Evolutionary conservation across 2,888 invertebrate species (phyloP).

Genomic region (Sinodicranocentrus sp.): DNA sequence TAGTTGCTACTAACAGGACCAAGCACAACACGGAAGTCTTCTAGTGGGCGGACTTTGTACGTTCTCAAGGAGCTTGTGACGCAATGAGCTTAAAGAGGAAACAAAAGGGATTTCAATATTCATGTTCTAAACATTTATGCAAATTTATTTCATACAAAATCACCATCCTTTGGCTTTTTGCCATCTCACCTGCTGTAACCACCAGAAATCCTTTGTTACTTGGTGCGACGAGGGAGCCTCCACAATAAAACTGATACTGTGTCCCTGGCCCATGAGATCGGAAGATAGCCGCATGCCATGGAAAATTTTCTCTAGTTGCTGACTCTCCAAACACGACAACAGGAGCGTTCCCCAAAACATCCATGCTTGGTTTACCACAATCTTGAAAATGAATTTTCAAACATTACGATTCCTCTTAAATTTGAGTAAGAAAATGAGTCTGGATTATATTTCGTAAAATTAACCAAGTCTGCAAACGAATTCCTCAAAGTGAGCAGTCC

Average conservation of each 20-base stretch:
- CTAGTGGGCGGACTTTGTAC: slow-evolving; percentile 55
- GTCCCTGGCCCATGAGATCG: slow-evolving; percentile 63
- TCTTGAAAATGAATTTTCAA: slow-evolving; percentile 34
- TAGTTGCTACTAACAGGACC: slow-evolving; percentile 68
- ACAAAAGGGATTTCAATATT: background rate
- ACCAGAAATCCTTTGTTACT: slow-evolving; percentile 69
- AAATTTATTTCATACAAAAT: too few relatives aligned
- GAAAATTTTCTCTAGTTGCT: slow-evolving; percentile 65
- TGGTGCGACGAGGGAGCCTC: slow-evolving; percentile 67
- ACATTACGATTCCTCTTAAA: background rate
- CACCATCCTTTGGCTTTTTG: too few relatives aligned
- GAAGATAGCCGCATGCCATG: slow-evolving; percentile 71
- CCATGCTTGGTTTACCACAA: slow-evolving; percentile 68
- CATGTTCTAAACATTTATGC: too few relatives aligned
- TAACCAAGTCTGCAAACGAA: slow-evolving; percentile 71
- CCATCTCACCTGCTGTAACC: slow-evolving; percentile 69
- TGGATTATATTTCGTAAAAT: background rate
- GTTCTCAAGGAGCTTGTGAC: slow-evolving; percentile 61
- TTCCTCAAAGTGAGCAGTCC: slow-evolving; percentile 67
- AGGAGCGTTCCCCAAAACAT: slow-evolving; percentile 45
- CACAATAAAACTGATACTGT: slow-evolving; percentile 63
- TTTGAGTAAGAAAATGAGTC: background rate
- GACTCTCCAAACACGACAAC: slow-evolving; percentile 70
- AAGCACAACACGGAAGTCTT: slow-evolving; percentile 68
- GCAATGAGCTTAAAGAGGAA: slow-evolving; percentile 45